These are phyloP conservation scores for Pagrus major DNA, from an alignment of 2,113 vertebrate species.

Conservation along the genomic window DNA sequence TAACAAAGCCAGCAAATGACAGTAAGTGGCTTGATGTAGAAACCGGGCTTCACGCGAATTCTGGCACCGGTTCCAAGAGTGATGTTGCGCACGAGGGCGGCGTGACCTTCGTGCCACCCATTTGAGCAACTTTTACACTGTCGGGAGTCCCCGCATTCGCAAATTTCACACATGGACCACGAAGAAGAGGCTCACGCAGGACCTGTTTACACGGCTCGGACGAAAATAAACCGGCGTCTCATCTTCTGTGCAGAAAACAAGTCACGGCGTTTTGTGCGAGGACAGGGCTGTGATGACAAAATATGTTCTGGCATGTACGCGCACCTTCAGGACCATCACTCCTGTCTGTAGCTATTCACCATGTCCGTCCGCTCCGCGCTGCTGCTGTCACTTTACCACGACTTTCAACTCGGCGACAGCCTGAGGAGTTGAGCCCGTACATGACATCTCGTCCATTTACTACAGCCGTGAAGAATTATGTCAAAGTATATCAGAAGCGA, in stretches of 20 bases:
- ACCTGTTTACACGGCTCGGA: constrained; percentile 29
- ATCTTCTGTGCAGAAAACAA: neutral
- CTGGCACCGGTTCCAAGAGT: constrained; percentile 40
- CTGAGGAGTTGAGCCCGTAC: constrained; percentile 71
- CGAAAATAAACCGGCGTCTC: constrained; percentile 42
- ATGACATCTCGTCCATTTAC: constrained; percentile 43
- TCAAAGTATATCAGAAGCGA: constrained; percentile 73
- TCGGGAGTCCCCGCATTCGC: constrained; percentile 20
- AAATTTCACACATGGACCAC: neutral
- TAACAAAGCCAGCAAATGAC: constrained; percentile 2
- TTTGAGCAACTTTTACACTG: constrained; percentile 67
- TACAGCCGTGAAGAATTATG: constrained; percentile 36
- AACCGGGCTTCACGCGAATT: constrained; percentile 36
- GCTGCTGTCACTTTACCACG: constrained; percentile 83
- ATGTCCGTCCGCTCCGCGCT: constrained; percentile 66
- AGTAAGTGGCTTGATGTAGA: constrained; percentile 27
- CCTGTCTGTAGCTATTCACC: constrained; percentile 66
- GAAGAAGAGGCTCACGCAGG: constrained; percentile 9
- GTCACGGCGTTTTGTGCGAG: constrained; percentile 4
- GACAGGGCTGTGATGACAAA: constrained; percentile 38
- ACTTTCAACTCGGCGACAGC: constrained; percentile 81
- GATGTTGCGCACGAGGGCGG: constrained; percentile 61
- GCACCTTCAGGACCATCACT: constrained; percentile 75
- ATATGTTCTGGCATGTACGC: constrained; percentile 53
- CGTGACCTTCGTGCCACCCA: constrained; percentile 56